Percentiles rank a stretch among this genome's conserved stretches.
Conservation (phyloP, 2,888 invertebrate species). For the Apamea monoglypha region DNA sequence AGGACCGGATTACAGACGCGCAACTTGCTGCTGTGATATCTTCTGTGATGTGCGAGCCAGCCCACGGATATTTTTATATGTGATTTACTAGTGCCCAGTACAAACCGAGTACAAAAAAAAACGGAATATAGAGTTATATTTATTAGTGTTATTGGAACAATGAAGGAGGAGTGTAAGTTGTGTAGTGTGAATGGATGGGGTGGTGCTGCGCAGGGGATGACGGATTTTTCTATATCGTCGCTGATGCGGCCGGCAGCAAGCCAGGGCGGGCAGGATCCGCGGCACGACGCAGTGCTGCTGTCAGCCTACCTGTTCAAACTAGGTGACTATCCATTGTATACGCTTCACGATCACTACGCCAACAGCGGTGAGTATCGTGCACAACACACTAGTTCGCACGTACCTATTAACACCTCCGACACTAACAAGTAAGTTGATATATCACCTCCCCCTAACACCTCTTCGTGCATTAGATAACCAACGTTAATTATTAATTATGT, state of each 20-base stretch:
- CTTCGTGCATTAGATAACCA: conserved; percentile 45
- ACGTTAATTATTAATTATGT: conserved; percentile 46
- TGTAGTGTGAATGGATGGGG: conserved; percentile 88
- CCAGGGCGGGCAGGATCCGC: conserved; percentile 81
- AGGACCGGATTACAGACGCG: conserved; percentile 79
- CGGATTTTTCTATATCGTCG: conserved; percentile 88
- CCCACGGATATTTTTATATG: conserved; percentile 89
- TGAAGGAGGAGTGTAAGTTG: conserved; percentile 90
- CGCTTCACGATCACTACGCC: conserved; percentile 86
- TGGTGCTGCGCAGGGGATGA: conserved; percentile 79
- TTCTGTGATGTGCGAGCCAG: conserved; percentile 88
- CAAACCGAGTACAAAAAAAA: conserved; percentile 91
- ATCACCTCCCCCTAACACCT: conserved; percentile 65
- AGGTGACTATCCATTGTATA: conserved; percentile 89
- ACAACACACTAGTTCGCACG: conserved; percentile 75
- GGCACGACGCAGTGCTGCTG: conserved; percentile 86
- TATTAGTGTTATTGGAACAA: conserved; percentile 80
- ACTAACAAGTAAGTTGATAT: conserved; percentile 71
- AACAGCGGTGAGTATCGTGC: conserved; percentile 87
- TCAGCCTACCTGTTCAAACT: conserved; percentile 90
- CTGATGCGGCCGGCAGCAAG: conserved; percentile 87
- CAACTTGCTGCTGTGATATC: conserved; percentile 88
- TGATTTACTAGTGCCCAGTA: conserved; percentile 90
- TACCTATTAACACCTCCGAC: conserved; percentile 68
- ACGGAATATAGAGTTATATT: conserved; percentile 80